phyloP scores from a whole-genome alignment of 1,140 invertebrate genomes.

The Meloidogyne hapla region DNA sequence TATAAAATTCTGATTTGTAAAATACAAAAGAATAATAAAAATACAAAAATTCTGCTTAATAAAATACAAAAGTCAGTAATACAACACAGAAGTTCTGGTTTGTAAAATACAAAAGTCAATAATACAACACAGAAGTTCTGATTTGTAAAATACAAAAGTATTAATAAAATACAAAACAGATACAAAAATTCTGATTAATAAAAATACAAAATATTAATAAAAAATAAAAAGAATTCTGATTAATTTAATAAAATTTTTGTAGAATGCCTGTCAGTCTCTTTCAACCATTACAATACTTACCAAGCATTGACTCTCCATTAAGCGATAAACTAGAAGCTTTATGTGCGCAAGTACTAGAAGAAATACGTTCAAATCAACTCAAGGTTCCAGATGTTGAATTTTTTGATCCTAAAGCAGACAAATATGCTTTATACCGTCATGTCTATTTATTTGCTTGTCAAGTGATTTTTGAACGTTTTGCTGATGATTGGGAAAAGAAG shows the following conservation, averaged over 20 bases:
- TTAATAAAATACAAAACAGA: too few relatives aligned
- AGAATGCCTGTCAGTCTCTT: slow-evolving; percentile 41
- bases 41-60: neutral
- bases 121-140: neutral
- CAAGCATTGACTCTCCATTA: slow-evolving; percentile 35
- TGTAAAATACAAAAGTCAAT: too few relatives aligned
- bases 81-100: neutral
- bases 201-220: too few relatives aligned
- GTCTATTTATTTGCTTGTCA: slow-evolving; percentile 39
- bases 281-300: slow-evolving; percentile 44
- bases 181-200: too few relatives aligned
- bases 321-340: slow-evolving; percentile 25
- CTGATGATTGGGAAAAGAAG: neutral
- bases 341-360: slow-evolving; percentile 33
- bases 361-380: slow-evolving; percentile 34
- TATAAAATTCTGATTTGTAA: too few relatives aligned
- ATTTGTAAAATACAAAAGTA: too few relatives aligned
- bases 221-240: too few relatives aligned
- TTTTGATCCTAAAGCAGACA: slow-evolving; percentile 37
- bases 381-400: slow-evolving; percentile 43
- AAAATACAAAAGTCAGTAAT: neutral
- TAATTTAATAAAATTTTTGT: too few relatives aligned
- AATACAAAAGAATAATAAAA: too few relatives aligned
- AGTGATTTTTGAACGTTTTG: slow-evolving; percentile 25
- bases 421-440: slow-evolving; percentile 43